Base-by-base conservation (phyloP, 2,797 vertebrate genomes). In the Pangasius larnaudii region DNA sequence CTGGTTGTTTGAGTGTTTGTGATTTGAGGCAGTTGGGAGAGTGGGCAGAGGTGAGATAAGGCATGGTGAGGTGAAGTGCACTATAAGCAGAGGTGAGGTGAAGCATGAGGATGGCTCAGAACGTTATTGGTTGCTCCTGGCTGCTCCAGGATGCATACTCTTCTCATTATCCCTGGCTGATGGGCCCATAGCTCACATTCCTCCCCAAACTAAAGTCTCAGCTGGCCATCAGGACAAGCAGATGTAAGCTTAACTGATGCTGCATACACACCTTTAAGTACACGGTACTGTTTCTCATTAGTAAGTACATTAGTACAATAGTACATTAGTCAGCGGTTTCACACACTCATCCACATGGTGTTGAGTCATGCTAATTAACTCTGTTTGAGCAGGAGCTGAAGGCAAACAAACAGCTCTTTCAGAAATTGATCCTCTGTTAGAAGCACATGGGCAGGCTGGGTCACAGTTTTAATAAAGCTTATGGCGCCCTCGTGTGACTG, bases 141-240 rank as follows among this genome's bases (percentile, higher is more conserved):
- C 90, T 86, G 33, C 78, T 78, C 77, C 63, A 27, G 69, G 85
- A 78, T 86, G 86, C 83, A 72, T 86, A 78, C 74, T 59, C 82
- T 87, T 88, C 87, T 88, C 85, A 89, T 92, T 90, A 90, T 91
- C 82, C 53, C 71, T 11, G 79, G 65, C 90, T 83, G 91, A 87
- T 65, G 80, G 86, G 67, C 69, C 88, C 88, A 90, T 89, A 84
- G 87, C 85, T 90, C 85, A 53, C 90, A 92, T 89, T 89, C 90
- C 85, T 86, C 81, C 87, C 80, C 14, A 49, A 89, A 85, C 87
- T 65, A 78, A 88, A 16, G 46, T 51, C 74, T 85, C 74, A 27
- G 22, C 67, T 58, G 33, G 49, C 9, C 49, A 39, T 53, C 65
- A 24, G 82, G 46, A 33, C 49, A 33, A 36, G 13, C 42, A 33